Evolutionary conservation across 2,113 vertebrate species (phyloP), one percentile per base, ranked within the genome.

Genomic region (Oxyruncus cristatus): DNA sequence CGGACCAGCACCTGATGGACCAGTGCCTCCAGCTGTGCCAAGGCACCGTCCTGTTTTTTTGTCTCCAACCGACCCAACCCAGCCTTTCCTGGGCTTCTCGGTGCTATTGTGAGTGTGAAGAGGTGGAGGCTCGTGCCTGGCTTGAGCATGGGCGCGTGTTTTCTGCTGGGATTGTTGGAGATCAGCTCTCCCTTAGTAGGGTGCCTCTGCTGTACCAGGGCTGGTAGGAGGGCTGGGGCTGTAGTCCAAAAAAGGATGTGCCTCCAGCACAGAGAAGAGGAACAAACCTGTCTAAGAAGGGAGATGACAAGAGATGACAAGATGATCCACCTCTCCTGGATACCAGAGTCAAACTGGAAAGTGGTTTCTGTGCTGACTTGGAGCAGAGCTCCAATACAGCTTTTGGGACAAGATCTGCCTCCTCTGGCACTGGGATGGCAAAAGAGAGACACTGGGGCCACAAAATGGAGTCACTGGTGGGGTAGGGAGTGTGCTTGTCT

Each of bases 231-330:
- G 8, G 8, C 63, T 67, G 42, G 16, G 27, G 27, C 28, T 12
- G 1, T 35, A 58, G 21, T 50, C 16, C 0, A 0, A 23, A 46
- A 55, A 81, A 62, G 4, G 18, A 47, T 58, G 33, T 65, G 27
- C 33, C 46, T 87, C 23, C 47, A 85, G 33, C 30, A 7, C 4
- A 6, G 56, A 55, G 42, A 39, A 81, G 70, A 85, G 27, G 14
- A 82, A 9, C 44, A 81, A 89, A 82, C 17, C 30, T 89, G 73
- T 35, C 16, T 65, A 9, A 82, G 47, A 85, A 30, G 13, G 42
- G 18, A 81, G 68, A 15, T 89, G 37, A 8, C 27, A 32, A 14
- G 44, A 73, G 30, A 39, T n/a, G n/a, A n/a, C n/a, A n/a, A n/a
- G n/a, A n/a, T n/a, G 33, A 77, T 21, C 70, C n/a, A 39, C 15